A percentile compares a stretch with the other conserved stretches of the same genome.
Conservation (phyloP, 2,797 vertebrate genomes). For the Halcyon badia region DNA sequence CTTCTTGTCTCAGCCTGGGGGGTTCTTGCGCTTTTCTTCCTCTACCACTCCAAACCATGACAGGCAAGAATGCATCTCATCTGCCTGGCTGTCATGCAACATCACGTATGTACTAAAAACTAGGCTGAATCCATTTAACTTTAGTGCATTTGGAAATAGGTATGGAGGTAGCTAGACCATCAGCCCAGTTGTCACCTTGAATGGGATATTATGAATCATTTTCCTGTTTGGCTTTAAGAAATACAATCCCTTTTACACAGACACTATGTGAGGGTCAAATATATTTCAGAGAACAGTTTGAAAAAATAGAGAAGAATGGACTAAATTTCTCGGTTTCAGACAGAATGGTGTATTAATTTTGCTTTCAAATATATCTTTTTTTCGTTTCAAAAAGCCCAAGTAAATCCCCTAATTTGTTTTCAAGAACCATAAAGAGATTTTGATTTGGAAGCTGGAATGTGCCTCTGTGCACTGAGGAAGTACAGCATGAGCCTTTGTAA, state of each 20-base stretch:
- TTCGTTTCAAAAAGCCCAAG: not conserved
- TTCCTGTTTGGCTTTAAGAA: constrained; percentile 56
- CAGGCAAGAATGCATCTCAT: constrained; percentile 5
- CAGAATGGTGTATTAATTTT: not conserved
- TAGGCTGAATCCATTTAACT: constrained; percentile 45
- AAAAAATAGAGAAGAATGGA: not conserved
- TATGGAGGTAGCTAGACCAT: constrained; percentile 30
- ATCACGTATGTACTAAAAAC: not conserved
- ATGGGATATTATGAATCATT: constrained; percentile 62
- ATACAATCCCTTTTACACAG: constrained; percentile 28
- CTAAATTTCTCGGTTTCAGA: not conserved
- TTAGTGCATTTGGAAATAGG: constrained; percentile 62
- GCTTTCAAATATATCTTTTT: not conserved
- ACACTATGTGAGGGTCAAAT: not conserved
- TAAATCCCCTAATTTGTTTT: constrained; percentile 20
- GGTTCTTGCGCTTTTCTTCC: too few species aligned
- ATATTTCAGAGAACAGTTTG: not conserved
- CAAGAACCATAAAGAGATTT: constrained; percentile 28
- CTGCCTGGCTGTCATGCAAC: not conserved
- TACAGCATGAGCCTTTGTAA: constrained; percentile 60
- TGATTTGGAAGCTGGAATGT: constrained; percentile 45
- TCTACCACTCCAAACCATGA: too few species aligned
- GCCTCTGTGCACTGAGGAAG: constrained; percentile 55
- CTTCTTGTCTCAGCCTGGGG: too few species aligned
- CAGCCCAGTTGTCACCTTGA: constrained; percentile 46